Percentiles rank a stretch among this genome's conserved stretches.
Evolutionary conservation across 2,888 invertebrate species (phyloP).

Genomic region (Chesias legatella): DNA sequence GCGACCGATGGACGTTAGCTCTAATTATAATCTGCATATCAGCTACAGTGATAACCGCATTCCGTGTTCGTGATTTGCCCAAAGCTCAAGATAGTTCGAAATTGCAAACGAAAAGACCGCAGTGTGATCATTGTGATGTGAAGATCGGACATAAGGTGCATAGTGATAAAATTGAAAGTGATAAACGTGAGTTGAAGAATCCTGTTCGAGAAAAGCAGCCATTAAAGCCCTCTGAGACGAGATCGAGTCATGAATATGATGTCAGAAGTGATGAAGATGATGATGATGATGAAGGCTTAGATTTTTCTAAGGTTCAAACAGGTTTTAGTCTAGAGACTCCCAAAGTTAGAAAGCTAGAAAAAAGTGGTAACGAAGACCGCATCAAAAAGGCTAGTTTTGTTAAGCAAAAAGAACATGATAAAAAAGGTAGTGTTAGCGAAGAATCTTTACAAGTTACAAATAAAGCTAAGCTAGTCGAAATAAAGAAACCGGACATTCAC

Average conservation of each 20-base stretch:
- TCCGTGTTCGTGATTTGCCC: constrained; percentile 73
- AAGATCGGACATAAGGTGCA: constrained; percentile 53
- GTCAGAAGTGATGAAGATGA: constrained; percentile 48
- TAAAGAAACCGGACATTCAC: too few species aligned
- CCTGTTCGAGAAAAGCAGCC: constrained; percentile 51
- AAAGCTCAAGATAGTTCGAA: constrained; percentile 42
- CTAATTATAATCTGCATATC: constrained; percentile 71
- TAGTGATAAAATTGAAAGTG: constrained; percentile 65
- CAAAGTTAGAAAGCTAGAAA: constrained; percentile 28
- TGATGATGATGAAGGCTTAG: constrained; percentile 35
- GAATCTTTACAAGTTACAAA: too few species aligned
- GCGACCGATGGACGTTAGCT: constrained; percentile 68
- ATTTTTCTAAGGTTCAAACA: constrained; percentile 32
- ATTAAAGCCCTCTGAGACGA: constrained; percentile 40
- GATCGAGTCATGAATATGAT: constrained; percentile 39
- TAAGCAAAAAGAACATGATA: not conserved
- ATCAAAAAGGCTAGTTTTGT: constrained; percentile 7
- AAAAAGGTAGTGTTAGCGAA: too few species aligned
- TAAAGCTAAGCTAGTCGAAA: too few species aligned
- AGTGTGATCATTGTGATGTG: constrained; percentile 70
- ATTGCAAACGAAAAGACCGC: constrained; percentile 50
- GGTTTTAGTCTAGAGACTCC: constrained; percentile 36
- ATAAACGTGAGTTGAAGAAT: constrained; percentile 55
- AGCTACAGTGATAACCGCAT: constrained; percentile 76
- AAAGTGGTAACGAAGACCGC: constrained; percentile 9